Evolutionary conservation across 2,888 invertebrate genomes (phyloP).

Genomic region (Drosophila nigritarsus): DNA sequence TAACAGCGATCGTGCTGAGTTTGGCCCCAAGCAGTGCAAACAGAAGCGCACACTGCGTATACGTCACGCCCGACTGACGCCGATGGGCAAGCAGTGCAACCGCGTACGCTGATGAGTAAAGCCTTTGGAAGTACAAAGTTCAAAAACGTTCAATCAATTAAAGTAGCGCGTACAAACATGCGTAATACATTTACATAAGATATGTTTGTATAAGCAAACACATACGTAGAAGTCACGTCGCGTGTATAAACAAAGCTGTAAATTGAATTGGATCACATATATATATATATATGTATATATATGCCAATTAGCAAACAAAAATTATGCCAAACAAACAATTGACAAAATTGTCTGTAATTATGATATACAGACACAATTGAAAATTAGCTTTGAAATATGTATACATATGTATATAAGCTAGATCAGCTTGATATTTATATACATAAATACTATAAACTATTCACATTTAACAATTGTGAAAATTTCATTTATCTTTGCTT

Average conservation of each 20-base stretch:
- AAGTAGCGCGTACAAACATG: background rate
- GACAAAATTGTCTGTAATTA: constrained; percentile 10
- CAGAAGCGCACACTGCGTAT: constrained; percentile 33
- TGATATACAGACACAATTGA: background rate
- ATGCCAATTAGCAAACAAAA: constrained; percentile 23
- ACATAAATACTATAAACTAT: background rate
- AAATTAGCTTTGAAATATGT: background rate
- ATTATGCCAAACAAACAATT: constrained; percentile 28
- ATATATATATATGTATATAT: background rate
- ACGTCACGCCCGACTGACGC: constrained; percentile 30
- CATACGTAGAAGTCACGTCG: constrained; percentile 24
- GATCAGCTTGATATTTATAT: background rate
- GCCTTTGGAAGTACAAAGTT: constrained; percentile 8
- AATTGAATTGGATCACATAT: constrained; percentile 27
- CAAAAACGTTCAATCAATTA: constrained; percentile 28
- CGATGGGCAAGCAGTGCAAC: constrained; percentile 37
- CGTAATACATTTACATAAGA: background rate
- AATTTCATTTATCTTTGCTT: constrained; percentile 10
- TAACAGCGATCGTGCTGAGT: constrained; percentile 29
- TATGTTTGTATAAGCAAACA: background rate
- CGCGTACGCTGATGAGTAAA: constrained; percentile 4
- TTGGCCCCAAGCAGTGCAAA: constrained; percentile 29
- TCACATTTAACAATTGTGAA: constrained; percentile 3
- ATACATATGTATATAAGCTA: background rate
- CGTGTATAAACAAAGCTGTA: constrained; percentile 41